Percentiles rank a stretch among this genome's conserved stretches.
Conservation (phyloP, 2,888 invertebrate species). For the Germaria angustata region DNA sequence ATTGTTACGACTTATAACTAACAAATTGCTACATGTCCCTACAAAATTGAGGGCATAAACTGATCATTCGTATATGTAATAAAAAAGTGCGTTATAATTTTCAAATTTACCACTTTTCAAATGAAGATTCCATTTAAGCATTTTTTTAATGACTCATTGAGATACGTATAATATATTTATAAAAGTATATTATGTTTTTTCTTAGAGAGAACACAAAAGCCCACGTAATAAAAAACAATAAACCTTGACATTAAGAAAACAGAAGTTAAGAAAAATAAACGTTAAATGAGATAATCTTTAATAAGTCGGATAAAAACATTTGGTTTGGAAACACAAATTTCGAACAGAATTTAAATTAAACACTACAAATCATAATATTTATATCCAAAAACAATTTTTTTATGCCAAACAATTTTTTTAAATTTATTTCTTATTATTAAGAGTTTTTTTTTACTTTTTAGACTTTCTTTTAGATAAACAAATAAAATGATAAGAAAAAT, state of each 20-base stretch:
- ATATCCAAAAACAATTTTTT: conserved; percentile 43
- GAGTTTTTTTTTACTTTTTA: conserved; percentile 38
- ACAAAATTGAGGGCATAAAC: too few species aligned
- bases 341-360: conserved; percentile 40
- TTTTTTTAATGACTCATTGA: not conserved
- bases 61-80: too few species aligned
- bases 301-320: conserved; percentile 26
- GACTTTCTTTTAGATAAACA: conserved; percentile 55
- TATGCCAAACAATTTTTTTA: conserved; percentile 56
- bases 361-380: conserved; percentile 60
- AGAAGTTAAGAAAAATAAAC: conserved; percentile 1
- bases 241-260: conserved; percentile 34
- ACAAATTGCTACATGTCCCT: too few species aligned
- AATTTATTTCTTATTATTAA: conserved; percentile 31
- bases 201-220: conserved; percentile 34
- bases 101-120: not conserved
- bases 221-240: conserved; percentile 27
- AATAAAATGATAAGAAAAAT: conserved; percentile 76
- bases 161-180: conserved; percentile 7
- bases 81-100: not conserved
- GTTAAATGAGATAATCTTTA: conserved; percentile 3
- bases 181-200: not conserved
- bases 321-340: conserved; percentile 37
- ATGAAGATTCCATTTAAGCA: conserved; percentile 10
- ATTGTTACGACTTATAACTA: too few species aligned